Base-by-base conservation (phyloP, 2,888 invertebrate genomes). In the Meliscaeva auricollis region DNA sequence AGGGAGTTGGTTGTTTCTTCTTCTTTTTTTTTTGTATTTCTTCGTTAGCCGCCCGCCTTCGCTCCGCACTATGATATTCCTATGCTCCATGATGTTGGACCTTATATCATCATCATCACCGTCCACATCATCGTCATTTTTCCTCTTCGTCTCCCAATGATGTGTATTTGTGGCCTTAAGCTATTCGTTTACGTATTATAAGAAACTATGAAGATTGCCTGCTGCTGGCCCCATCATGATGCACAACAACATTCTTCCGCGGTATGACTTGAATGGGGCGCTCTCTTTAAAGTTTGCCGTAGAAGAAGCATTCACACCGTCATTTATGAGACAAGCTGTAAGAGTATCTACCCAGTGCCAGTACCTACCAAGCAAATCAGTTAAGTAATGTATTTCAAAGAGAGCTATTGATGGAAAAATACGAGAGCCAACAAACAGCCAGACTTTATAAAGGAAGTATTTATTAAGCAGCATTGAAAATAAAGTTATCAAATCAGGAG, bases 1-100 rank as follows among this genome's bases (percentile, higher is more conserved):
- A 72, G 80, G 84, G 84, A 80, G 76, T 85, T 84, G 70, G 41
- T 84, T 64, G 69, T 70, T 44, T 56, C 9, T 56, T 44, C 32
- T 58, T 48, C 46, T 22, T 13, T 3, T 56, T 32, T 56, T 17
- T 62, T 22, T 62, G 5, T 56, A 15, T 17, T 41, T 41, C 38
- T 22, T 11, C 38, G 64, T 41, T 70, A 66, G 56, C 60, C 66
- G 44, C 17, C 22, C 48, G 26, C n/a, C 35, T 32, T n/a, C 35
- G 13, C 3, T 13, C 38, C 9, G 38, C 60, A 30, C 52, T 38
- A 44, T 62, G 62, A 26, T 44, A 41, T 22, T 58, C 1, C 35
- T 22, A 35, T 9, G 7, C 62, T 58, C 15, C 60, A 76, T 68
- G 52, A 76, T 68, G 52, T 75, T 85, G 79, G 74, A 74, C 48